phyloP scores from a whole-genome alignment of 2,113 vertebrate genomes.

The Cynoglossus semilaevis region DNA sequence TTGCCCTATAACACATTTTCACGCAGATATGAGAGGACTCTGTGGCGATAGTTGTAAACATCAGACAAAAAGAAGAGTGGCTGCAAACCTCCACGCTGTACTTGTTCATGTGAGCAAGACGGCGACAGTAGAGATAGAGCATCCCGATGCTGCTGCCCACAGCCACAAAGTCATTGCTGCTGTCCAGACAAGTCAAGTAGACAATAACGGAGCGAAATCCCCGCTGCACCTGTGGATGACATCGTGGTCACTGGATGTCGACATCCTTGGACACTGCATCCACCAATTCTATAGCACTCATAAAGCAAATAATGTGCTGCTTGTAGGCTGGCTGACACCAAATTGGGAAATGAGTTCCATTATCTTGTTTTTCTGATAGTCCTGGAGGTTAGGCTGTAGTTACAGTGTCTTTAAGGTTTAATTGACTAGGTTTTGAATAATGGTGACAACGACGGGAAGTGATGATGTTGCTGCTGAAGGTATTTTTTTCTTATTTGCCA shows the following conservation, averaged over 20 bases:
- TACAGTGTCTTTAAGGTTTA: too few relatives aligned
- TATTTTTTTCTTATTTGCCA: too few relatives aligned
- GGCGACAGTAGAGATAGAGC: slow-evolving; percentile 94
- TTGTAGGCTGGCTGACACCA: too few relatives aligned
- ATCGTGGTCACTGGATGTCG: not conserved
- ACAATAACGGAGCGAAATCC: slow-evolving; percentile 92
- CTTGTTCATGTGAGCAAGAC: slow-evolving; percentile 87
- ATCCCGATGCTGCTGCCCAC: slow-evolving; percentile 96
- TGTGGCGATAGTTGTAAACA: not conserved
- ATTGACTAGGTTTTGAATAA: too few relatives aligned
- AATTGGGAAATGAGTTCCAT: too few relatives aligned
- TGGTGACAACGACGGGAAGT: too few relatives aligned
- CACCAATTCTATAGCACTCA: too few relatives aligned
- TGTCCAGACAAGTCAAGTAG: slow-evolving; percentile 92
- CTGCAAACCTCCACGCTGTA: slow-evolving; percentile 88
- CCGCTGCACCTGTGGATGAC: slow-evolving; percentile 78
- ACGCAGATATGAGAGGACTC: not conserved
- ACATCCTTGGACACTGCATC: not conserved
- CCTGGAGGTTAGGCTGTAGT: too few relatives aligned
- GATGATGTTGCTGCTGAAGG: too few relatives aligned
- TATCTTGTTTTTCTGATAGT: not conserved
- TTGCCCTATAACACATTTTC: slow-evolving; percentile 78
- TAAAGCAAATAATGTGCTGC: too few relatives aligned
- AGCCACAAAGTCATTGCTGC: slow-evolving; percentile 91
- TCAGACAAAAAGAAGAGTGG: slow-evolving; percentile 2